Evolutionary conservation across 1,140 invertebrate genomes (phyloP), one percentile per base, ranked within the genome.

Genomic region (Atopsyche davidsoni): DNA sequence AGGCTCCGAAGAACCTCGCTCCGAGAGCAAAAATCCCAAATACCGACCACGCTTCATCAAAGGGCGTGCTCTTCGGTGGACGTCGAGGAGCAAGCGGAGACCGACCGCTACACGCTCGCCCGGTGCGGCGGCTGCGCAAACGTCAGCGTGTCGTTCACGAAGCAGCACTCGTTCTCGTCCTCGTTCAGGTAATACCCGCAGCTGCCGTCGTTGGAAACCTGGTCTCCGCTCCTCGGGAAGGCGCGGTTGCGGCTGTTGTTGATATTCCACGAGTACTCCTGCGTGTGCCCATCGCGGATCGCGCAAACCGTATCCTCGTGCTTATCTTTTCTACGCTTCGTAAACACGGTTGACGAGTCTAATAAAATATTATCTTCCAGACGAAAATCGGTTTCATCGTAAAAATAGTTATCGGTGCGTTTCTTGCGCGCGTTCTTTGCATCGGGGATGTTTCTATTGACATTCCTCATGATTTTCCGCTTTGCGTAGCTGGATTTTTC

Each of bases 281-380:
- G 47, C 17, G 28, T 45, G 18, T 39, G 39, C 2, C 48, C 45
- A 10, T 38, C 25, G 24, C 50, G 36, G 19, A 54, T 54, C 6
- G 54, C 56, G 45, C 51, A 51, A 3, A 58, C 56, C 2, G 47
- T 47, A 35, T 58, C 51, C n/a, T 58, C 44, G 24, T 36, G 25
- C 10, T 51, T 51, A 7, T 31, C 35, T 70, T 73, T 73, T 68
- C 69, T 67, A 9, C 70, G 45, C 47, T 72, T 73, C 7, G 70
- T 65, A 46, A 72, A 74, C 11, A 74, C 41, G 22, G 70, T 72
- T 2, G 72, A 70, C 3, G 70, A 68, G 40, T 74, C 70, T 49
- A 72, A 68, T 0, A 68, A 66, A 51, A 70, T 70, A 28, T 73
- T 70, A 23, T 73, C 72, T 31, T 72, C 72, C 39, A 73, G 69